Base-by-base conservation (phyloP, 92 coral and sea anemone genomes). In the Plumapathes pennacea region DNA sequence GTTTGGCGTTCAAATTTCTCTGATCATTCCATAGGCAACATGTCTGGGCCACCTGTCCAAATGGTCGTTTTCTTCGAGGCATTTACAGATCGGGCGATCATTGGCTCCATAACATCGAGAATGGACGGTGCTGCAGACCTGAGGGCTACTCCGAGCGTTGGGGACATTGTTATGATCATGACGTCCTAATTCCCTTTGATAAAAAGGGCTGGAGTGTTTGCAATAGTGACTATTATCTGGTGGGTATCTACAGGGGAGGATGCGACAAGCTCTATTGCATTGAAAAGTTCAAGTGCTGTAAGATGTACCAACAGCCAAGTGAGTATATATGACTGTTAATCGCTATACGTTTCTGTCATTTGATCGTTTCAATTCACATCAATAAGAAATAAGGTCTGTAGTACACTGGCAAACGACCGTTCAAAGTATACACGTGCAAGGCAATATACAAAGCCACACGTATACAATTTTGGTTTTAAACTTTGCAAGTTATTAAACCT, bases 101-200 rank as follows among this genome's bases (percentile, higher is more conserved):
- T 18, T 30, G 27, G 46, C 70, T 76, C 22, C 28, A 62, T 38
- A 59, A 56, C 63, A 76, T 82, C 25, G 89, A 76, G 36, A 45
- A 69, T 25, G 84, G 84, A 6, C 46, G 25, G 24, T 82, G 89
- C 62, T 82, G 89, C 49, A 82, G 72, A 18, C 89, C 89, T 11
- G 76, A 53, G 20, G 61, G 24, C 50, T 71, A 67, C 46, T 54
- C 77, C 4, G 34, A 67, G 51, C 34, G 62, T 50, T 47, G 46
- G 30, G 54, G 62, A 4, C 32, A 54, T 22, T 78, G 85, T 17
- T 53, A 53, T 49, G 43, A 47, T 11, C 36, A 78, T 31, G 20
- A 34, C 45, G 85, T 70, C 4, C 5, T 7, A 32, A 21, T 8
- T 5, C n/a, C 56, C 25, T 20, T 61, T 4, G 31, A 61, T 46